Evolutionary conservation across 2,113 vertebrate species (phyloP), one percentile per base, ranked within the genome.

Genomic region (Brachirus orientalis): DNA sequence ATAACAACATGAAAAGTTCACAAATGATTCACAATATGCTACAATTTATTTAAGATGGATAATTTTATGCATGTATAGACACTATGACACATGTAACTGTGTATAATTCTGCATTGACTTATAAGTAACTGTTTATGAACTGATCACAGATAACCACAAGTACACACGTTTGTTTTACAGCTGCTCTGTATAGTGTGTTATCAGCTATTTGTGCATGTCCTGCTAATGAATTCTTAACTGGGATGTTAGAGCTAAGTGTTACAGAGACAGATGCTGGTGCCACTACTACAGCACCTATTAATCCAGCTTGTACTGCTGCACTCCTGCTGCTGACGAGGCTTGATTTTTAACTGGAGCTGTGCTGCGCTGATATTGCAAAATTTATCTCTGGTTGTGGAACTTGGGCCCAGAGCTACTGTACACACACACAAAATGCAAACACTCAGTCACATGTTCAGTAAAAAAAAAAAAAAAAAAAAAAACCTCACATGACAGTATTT

Each of bases 141-240:
- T 43, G 40, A 13, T 43, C 40, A 43, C 40, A 10, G 40, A 43
- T 43, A 13, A 28, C 40, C 40, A 13, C 38, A 3, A 40, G 13
- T 18, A 10, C 11, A 2, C 6, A 36, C 8, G 4, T 28, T 28
- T 44, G 56, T 44, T 44, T 3, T 14, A 28, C 48, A 28, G 12
- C 48, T 16, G 4, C 2, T 19, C 36, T 6, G 6, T 28, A 8
- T 1, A 20, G 54, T 20, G 54, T 16, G 12, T 56, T 33, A 5
- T 19, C 22, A 33, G 56, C 56, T 59, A 10, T 10, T 20, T 56
- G 47, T 28, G 47, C 20, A 7, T 33, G 22, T 14, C n/a, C 17
- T 19, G 53, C 56, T 59, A 10, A 59, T 45, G 18, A 45, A 33
- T 45, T 45, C 41, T 59, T 45, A 59, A 59, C 16, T 12, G 40